Evolutionary conservation across 1,140 invertebrate genomes (phyloP), one percentile per base, ranked within the genome.

Genomic region (Geopemphigus sp.): DNA sequence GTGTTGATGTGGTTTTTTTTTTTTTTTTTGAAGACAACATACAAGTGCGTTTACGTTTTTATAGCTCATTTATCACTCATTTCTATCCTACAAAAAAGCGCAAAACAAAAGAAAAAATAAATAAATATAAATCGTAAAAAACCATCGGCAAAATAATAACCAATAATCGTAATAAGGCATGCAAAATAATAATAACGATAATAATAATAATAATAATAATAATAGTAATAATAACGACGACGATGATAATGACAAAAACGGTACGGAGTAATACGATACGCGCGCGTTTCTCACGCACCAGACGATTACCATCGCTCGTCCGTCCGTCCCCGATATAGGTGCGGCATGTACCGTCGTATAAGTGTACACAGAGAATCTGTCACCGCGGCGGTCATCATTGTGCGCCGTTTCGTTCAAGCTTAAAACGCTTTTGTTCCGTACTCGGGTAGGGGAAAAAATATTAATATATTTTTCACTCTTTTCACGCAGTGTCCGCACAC

Each of bases 21-120:
- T 26, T 50, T 50, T 54, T 53, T 72, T 66, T 26, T 22, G 50
- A 72, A 24, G 19, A 72, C 47, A 72, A 70, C 47, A 50, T 14
- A 50, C 47, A 72, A 72, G 53, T 54, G 32, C 32, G 29, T 63
- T 78, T 76, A 76, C 73, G 73, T 59, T 76, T 74, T 78, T 78
- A 78, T 78, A 78, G 74, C 74, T 78, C 74, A 78, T 78, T 78
- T 78, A 78, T 78, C 74, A 78, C 74, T 78, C 74, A 78, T 78
- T 78, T 78, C 74, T 78, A 78, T 78, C 74, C 74, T 78, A 78
- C 74, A 78, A 78, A 78, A 78, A 78, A 78, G 74, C 74, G 74
- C 74, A 78, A 78, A 78, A 78, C 74, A 78, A 78, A 78, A 78
- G 54, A 78, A 78, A 76, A 78, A 78, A 78, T 78, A 78, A 78